Conservation (phyloP, 2,888 invertebrate genomes). For the Dryadula phaetusa region DNA sequence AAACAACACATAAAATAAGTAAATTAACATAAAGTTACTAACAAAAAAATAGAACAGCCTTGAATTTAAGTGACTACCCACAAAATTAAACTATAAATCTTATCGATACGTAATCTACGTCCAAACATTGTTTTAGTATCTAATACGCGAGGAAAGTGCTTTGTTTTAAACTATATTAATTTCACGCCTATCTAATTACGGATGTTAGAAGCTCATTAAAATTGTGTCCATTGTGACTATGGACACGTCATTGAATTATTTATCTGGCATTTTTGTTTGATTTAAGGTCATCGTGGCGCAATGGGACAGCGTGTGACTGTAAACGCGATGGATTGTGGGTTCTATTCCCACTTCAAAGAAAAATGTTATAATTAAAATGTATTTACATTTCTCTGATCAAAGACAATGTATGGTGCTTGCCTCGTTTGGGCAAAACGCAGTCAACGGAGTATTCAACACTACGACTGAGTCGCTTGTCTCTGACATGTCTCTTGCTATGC, state of each 20-base stretch:
- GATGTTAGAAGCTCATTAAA: constrained; percentile 63
- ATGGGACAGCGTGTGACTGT: too few species aligned
- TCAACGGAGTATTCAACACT: too few species aligned
- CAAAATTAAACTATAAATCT: constrained; percentile 40
- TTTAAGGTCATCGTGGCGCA: too few species aligned
- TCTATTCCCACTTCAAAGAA: too few species aligned
- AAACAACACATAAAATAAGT: neutral
- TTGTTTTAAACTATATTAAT: constrained; percentile 60
- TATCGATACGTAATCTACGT: constrained; percentile 33
- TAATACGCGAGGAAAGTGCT: constrained; percentile 50
- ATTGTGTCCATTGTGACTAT: constrained; percentile 54
- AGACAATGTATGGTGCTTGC: too few species aligned
- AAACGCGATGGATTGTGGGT: too few species aligned
- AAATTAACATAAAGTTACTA: neutral
- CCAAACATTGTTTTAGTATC: constrained; percentile 27
- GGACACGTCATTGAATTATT: neutral
- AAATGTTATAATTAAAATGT: too few species aligned
- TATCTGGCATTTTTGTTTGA: too few species aligned
- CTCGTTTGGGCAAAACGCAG: too few species aligned
- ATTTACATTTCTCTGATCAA: too few species aligned
- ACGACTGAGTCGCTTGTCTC: too few species aligned
- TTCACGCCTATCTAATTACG: constrained; percentile 67
- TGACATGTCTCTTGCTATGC: too few species aligned
- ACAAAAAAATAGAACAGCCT: constrained; percentile 21
- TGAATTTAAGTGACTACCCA: constrained; percentile 17